A percentile compares a stretch with the other conserved stretches of the same genome.
Conservation (phyloP, 2,113 vertebrate genomes). For the Anguilla japonica region DNA sequence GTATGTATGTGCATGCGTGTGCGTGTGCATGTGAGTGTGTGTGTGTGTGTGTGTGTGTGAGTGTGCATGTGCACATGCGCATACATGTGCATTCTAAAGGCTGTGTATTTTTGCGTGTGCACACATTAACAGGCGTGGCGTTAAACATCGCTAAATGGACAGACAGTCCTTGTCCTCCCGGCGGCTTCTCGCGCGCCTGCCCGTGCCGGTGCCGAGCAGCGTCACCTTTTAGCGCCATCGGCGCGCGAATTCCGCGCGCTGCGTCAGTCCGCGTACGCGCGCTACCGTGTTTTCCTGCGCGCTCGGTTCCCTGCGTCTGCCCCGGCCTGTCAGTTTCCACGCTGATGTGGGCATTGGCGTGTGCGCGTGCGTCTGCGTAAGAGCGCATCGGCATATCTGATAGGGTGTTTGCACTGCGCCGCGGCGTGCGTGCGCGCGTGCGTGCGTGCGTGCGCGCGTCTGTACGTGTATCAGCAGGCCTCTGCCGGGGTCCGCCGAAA, state of each 20-base stretch:
- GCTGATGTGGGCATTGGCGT: not conserved
- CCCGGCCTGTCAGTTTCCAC: not conserved
- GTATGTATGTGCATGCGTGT: slow-evolving; percentile 36
- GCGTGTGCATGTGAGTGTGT: slow-evolving; percentile 45
- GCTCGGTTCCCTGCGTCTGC: not conserved
- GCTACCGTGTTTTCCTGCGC: not conserved
- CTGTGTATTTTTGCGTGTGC: not conserved
- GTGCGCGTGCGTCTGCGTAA: not conserved
- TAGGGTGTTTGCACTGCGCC: slow-evolving; percentile 26
- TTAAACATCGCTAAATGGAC: not conserved
- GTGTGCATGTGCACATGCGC: not conserved
- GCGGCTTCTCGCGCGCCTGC: not conserved
- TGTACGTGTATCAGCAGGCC: slow-evolving; percentile 40
- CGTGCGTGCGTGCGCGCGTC: slow-evolving; percentile 36
- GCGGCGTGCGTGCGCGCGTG: not conserved
- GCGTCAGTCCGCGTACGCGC: not conserved
- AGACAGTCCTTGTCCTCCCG: not conserved
- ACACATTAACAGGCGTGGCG: not conserved
- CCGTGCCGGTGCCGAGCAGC: not conserved
- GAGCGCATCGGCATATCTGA: slow-evolving; percentile 26
- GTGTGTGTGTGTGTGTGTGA: slow-evolving; percentile 43
- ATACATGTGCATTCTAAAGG: not conserved
- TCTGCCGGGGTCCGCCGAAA: slow-evolving; percentile 41
- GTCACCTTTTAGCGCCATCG: not conserved
- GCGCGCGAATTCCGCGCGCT: not conserved